Conservation (phyloP, 53 echinoderm and acorn worm genomes). For the Temnopleurus reevesii region DNA sequence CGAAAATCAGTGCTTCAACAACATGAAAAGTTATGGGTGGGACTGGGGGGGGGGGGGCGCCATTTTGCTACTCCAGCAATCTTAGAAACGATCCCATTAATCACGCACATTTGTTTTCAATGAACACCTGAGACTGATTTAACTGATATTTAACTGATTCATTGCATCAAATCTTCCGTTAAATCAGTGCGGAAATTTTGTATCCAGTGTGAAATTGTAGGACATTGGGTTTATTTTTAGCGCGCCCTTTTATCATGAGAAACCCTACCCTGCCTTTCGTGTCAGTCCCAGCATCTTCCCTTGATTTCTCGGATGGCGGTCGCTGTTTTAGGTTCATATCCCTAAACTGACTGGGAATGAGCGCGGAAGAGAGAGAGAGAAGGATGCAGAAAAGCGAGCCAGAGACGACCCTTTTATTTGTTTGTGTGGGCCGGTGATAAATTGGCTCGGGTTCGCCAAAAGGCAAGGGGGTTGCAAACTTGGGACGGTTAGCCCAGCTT, state of each 20-base stretch:
- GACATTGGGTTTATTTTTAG: not conserved
- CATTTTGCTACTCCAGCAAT: not conserved
- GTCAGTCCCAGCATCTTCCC: not conserved
- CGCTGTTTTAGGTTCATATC: not conserved
- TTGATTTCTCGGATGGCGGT: slow-evolving; percentile 35
- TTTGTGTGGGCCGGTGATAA: slow-evolving; percentile 58
- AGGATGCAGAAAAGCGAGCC: not conserved
- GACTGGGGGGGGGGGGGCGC: slow-evolving; percentile 4
- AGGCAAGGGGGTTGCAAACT: slow-evolving; percentile 14
- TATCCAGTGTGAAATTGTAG: not conserved
- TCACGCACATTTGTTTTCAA: not conserved
- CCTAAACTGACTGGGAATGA: no score
- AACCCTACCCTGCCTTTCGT: not conserved
- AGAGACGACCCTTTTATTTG: slow-evolving; percentile 42
- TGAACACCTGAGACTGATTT: no score
- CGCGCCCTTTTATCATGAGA: not conserved
- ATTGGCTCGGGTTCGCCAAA: slow-evolving; percentile 32
- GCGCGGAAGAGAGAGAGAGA: not conserved
- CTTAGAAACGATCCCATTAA: not conserved
- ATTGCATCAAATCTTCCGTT: no score
- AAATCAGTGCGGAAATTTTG: not conserved
- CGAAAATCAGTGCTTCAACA: not conserved
- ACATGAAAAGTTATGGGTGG: not conserved
- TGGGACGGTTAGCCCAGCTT: not conserved
- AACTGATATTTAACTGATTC: no score